These are phyloP conservation scores for Pluvianellus socialis DNA, from an alignment of 2,113 vertebrate species.

Conservation along the genomic window DNA sequence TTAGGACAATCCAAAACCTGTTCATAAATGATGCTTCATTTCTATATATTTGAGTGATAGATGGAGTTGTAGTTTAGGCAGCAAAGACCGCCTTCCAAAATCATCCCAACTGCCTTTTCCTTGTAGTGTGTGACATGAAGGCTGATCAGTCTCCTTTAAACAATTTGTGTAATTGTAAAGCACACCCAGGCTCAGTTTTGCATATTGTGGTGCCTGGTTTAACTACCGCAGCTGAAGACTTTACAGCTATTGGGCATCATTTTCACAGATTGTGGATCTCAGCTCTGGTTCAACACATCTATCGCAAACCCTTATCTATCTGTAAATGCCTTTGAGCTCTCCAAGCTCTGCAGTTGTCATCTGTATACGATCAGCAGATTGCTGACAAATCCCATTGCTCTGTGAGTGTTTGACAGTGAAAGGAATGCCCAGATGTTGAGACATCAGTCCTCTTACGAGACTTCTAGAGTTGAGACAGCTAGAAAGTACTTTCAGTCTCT, in stretches of 20 bases:
- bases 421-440: constrained; percentile 30
- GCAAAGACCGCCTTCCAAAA: neutral
- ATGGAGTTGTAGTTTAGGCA: neutral
- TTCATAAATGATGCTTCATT: neutral
- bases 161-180: neutral
- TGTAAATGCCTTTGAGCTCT: neutral
- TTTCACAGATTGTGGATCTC: neutral
- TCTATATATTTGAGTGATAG: neutral
- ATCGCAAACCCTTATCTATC: neutral
- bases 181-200: neutral
- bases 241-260: neutral
- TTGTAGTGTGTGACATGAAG: neutral
- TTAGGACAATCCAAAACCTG: neutral
- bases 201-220: neutral
- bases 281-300: neutral
- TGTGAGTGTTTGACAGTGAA: neutral
- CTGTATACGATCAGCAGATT: constrained; percentile 19
- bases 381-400: constrained; percentile 55
- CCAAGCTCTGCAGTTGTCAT: constrained; percentile 16
- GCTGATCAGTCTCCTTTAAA: neutral
- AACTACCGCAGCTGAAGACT: neutral
- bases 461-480: neutral
- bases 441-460: neutral
- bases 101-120: neutral
- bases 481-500: neutral